Conservation (phyloP, 2,113 vertebrate genomes). For the Marmota monax region DNA sequence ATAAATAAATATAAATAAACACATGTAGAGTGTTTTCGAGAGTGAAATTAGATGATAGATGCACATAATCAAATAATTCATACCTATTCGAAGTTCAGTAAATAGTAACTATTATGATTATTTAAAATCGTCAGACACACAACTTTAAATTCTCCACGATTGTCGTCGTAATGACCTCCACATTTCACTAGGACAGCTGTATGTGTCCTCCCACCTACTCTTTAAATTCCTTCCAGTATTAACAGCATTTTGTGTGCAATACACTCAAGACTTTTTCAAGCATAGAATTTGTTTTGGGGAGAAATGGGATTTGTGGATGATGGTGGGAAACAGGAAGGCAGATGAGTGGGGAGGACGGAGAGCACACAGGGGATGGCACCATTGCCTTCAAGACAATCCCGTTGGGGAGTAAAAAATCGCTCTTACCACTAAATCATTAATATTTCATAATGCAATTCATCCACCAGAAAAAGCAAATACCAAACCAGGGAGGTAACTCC, state of each 20-base stretch:
- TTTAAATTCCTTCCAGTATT: background rate
- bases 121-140: slow-evolving; percentile 31
- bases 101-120: slow-evolving; percentile 8
- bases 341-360: background rate
- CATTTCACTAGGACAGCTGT: background rate
- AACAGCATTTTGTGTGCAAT: background rate
- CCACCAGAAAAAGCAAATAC: background rate
- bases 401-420: background rate
- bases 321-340: background rate
- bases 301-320: background rate
- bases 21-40: background rate
- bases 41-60: slow-evolving; percentile 26
- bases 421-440: background rate
- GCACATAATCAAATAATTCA: background rate
- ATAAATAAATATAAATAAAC: background rate
- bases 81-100: background rate
- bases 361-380: background rate
- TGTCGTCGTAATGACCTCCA: background rate
- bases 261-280: background rate
- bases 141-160: background rate
- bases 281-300: background rate
- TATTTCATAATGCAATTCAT: background rate
- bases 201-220: background rate
- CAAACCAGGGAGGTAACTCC: background rate
- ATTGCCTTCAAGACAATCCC: background rate